Evolutionary conservation across 2,888 invertebrate species (phyloP).

Genomic region (Epirrhoe alternata): DNA sequence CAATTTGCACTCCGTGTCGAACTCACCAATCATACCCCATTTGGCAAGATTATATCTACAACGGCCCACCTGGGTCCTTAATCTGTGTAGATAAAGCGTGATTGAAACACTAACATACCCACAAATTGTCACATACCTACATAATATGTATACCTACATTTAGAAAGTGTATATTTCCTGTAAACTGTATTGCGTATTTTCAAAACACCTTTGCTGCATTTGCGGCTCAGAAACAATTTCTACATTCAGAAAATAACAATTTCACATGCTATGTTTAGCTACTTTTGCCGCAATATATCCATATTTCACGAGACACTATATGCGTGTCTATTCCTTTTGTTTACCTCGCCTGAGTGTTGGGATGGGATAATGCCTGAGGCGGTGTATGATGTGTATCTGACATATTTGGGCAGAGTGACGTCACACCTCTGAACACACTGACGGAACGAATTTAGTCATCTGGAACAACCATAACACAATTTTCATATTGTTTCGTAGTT

Average conservation of each 20-base stretch:
- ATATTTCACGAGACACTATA: background rate
- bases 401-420: conserved; percentile 12
- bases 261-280: background rate
- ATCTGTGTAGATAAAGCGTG: too few species aligned
- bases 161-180: too few species aligned
- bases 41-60: too few species aligned
- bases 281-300: conserved; percentile 6
- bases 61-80: too few species aligned
- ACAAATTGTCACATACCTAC: too few species aligned
- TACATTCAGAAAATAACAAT: background rate
- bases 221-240: background rate
- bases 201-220: background rate
- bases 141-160: too few species aligned
- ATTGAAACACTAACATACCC: too few species aligned
- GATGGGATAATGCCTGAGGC: conserved; percentile 22
- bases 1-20: too few species aligned
- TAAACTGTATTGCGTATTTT: too few species aligned
- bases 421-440: conserved; percentile 19
- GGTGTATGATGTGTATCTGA: conserved; percentile 14
- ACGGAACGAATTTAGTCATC: background rate
- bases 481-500: too few species aligned
- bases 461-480: too few species aligned
- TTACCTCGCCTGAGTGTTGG: conserved; percentile 17
- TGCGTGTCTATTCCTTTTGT: conserved; percentile 21
- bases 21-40: too few species aligned